phyloP scores from a whole-genome alignment of 2,888 invertebrate genomes.

The Clitarchus hookeri region DNA sequence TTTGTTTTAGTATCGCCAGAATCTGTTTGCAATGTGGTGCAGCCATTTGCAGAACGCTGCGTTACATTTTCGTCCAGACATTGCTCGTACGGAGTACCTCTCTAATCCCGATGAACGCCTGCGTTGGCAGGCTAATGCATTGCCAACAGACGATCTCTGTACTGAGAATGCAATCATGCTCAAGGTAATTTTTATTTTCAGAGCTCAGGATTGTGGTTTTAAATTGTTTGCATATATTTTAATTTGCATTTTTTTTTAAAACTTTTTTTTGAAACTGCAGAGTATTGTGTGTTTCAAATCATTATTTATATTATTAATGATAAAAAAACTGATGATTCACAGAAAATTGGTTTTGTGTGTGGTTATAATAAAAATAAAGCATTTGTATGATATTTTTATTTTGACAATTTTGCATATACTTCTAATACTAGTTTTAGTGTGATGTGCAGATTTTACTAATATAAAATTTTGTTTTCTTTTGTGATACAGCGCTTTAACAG shows the following conservation, averaged over 20 bases:
- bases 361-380: no score
- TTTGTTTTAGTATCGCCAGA: slow-evolving; percentile 80
- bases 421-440: no score
- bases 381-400: no score
- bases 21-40: slow-evolving; percentile 94
- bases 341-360: no score
- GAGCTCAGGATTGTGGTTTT: no score
- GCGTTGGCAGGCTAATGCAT: slow-evolving; percentile 95
- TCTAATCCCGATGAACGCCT: slow-evolving; percentile 98
- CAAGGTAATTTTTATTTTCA: slow-evolving; percentile 56
- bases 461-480: not conserved
- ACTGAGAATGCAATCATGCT: slow-evolving; percentile 99
- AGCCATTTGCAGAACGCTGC: slow-evolving; percentile 89
- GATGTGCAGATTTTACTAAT: not conserved
- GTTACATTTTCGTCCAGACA: slow-evolving; percentile 90
- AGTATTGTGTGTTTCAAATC: not conserved
- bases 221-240: no score
- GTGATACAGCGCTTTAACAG: slow-evolving; percentile 89
- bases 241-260: no score
- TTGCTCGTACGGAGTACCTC: slow-evolving; percentile 96
- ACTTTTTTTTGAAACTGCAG: no score
- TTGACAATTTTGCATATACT: no score
- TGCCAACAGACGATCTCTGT: slow-evolving; percentile 97
- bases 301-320: no score
- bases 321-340: no score